Conservation (phyloP, 1,140 invertebrate genomes). For the Periplaneta americana region DNA sequence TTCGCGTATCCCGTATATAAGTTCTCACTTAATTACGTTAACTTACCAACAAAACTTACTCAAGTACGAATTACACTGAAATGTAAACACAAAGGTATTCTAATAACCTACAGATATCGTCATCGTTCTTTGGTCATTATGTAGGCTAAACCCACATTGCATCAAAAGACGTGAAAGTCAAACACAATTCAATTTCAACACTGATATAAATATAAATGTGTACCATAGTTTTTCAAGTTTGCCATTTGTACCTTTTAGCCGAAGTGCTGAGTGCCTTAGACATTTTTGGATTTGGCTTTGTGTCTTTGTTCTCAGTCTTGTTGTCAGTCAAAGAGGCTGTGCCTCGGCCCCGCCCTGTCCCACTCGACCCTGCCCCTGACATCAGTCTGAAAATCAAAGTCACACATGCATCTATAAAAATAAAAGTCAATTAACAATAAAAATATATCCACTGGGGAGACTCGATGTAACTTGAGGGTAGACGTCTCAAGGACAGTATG, state of each 20-base stretch:
- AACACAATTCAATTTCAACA: no score
- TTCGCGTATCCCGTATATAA: no score
- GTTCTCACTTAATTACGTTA: no score
- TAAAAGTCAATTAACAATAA: not conserved
- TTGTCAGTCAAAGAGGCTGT: slow-evolving; percentile 51
- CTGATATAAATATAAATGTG: no score
- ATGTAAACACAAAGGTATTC: no score
- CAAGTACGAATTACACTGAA: no score
- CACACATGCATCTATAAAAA: not conserved
- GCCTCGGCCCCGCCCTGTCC: slow-evolving; percentile 50
- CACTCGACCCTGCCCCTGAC: slow-evolving; percentile 52
- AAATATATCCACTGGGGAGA: not conserved
- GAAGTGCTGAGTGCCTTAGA: slow-evolving; percentile 90
- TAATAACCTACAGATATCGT: no score
- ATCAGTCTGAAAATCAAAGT: slow-evolving; percentile 16
- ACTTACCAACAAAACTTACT: no score
- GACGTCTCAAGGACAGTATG: not conserved
- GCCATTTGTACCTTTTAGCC: slow-evolving; percentile 63
- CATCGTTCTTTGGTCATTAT: no score
- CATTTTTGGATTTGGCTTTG: slow-evolving; percentile 88
- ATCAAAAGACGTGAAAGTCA: no score
- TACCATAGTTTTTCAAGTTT: no score
- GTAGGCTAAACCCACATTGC: no score
- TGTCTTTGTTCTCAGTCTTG: slow-evolving; percentile 74
- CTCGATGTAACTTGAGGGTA: not conserved